Conservation (phyloP, 2,797 vertebrate genomes). For the Aviceda cuculoides region DNA sequence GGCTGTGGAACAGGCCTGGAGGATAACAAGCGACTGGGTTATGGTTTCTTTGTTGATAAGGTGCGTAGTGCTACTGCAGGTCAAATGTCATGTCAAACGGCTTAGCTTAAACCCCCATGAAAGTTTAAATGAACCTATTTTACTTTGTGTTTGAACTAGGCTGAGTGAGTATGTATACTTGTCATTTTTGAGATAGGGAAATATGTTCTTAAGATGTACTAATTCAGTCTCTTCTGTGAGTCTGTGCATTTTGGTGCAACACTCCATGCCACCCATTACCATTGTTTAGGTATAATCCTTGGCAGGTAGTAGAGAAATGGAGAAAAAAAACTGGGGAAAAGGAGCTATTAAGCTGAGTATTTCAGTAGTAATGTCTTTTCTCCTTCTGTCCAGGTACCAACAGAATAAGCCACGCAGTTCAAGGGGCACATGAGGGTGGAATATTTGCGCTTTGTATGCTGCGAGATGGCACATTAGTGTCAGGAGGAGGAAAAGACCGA, state of each 20-base stretch:
- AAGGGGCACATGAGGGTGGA: constrained; percentile 93
- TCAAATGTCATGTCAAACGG: neutral
- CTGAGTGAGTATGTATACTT: neutral
- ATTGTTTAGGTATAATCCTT: neutral
- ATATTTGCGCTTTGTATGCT: constrained; percentile 96
- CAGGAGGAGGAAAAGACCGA: constrained; percentile 93
- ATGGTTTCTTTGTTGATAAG: neutral
- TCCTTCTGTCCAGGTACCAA: constrained; percentile 84
- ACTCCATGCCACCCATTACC: neutral
- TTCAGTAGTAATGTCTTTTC: neutral
- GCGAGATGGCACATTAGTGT: constrained; percentile 90
- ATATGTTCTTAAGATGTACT: neutral
- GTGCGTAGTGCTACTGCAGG: neutral
- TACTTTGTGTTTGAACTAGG: neutral
- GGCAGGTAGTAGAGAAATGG: neutral
- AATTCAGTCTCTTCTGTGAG: neutral
- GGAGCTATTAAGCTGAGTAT: neutral
- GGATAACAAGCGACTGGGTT: neutral
- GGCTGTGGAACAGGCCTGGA: neutral
- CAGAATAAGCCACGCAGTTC: constrained; percentile 91
- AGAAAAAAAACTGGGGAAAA: accelerated
- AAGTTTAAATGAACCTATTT: neutral
- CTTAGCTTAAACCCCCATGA: neutral
- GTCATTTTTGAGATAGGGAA: neutral
- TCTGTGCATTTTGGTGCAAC: neutral